Conservation (phyloP, 2,113 vertebrate genomes). For the Oncorhynchus kisutch region DNA sequence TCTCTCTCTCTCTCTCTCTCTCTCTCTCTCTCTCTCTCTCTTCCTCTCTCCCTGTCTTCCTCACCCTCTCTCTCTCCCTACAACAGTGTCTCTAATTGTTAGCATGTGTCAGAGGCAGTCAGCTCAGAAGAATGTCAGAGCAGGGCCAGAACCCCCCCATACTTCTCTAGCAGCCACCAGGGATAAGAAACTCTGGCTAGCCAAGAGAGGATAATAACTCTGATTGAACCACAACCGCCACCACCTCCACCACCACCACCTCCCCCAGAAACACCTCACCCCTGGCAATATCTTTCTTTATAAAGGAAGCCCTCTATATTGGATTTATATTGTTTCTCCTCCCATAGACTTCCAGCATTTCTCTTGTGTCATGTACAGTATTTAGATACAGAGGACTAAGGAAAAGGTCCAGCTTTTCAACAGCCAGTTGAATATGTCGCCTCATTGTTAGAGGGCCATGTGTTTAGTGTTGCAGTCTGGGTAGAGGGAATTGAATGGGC, state of each 20-base stretch:
- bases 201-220: background rate
- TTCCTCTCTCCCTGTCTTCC: background rate
- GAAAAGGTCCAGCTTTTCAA: background rate
- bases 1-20: conserved; percentile 2
- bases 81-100: conserved; percentile 66
- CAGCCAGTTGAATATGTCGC: background rate
- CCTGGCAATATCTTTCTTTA: too few relatives aligned
- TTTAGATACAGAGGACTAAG: background rate
- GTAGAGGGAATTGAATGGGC: background rate
- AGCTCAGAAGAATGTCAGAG: conserved; percentile 57
- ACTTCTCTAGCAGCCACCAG: background rate
- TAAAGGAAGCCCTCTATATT: background rate
- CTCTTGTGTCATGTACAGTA: background rate
- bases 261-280: too few relatives aligned
- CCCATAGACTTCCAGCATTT: background rate
- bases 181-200: background rate
- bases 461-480: background rate
- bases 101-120: conserved; percentile 72
- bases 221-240: background rate
- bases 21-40: conserved; percentile 18
- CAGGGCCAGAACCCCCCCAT: conserved; percentile 33
- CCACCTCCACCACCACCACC: background rate
- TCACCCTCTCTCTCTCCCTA: conserved; percentile 26
- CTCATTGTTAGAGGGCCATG: background rate
- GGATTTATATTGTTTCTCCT: background rate